Evolutionary conservation across 2,797 vertebrate genomes (phyloP).

Genomic region (Anguilla megastoma): DNA sequence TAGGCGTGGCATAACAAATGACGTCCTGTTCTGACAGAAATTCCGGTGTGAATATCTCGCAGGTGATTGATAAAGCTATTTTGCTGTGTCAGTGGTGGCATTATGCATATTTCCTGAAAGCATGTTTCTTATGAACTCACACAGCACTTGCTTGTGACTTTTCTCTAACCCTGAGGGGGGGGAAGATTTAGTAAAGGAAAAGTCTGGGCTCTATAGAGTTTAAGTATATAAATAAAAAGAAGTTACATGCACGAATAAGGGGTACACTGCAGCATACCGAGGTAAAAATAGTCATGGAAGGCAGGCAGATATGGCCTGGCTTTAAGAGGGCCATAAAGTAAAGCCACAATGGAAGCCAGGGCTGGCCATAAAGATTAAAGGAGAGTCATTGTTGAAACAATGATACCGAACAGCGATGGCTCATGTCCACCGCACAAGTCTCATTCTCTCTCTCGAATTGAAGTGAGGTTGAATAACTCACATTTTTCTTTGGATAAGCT

Average conservation of each 20-base stretch:
- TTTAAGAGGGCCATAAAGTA: slow-evolving; percentile 3
- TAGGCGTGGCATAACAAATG: not conserved
- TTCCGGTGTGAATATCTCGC: not conserved
- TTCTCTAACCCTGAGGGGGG: not conserved
- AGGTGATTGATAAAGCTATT: not conserved
- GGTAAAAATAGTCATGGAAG: not conserved
- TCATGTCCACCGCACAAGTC: not conserved
- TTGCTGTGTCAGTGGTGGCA: not conserved
- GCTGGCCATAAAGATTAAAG: not conserved
- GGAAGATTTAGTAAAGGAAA: not conserved
- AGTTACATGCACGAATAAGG: not conserved
- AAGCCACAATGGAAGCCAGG: not conserved
- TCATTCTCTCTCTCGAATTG: not conserved
- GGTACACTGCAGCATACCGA: not conserved
- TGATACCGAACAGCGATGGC: not conserved
- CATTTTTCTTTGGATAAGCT: not conserved
- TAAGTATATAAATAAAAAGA: slow-evolving; percentile 4
- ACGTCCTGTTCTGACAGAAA: not conserved
- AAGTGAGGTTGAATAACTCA: not conserved
- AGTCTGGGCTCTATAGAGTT: not conserved
- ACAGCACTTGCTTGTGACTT: not conserved
- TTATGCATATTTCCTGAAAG: not conserved
- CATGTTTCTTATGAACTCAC: not conserved
- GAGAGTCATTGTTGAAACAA: not conserved
- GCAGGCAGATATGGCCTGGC: not conserved